Base-by-base conservation (phyloP, 2,113 vertebrate species). In the Corythaixoides concolor region DNA sequence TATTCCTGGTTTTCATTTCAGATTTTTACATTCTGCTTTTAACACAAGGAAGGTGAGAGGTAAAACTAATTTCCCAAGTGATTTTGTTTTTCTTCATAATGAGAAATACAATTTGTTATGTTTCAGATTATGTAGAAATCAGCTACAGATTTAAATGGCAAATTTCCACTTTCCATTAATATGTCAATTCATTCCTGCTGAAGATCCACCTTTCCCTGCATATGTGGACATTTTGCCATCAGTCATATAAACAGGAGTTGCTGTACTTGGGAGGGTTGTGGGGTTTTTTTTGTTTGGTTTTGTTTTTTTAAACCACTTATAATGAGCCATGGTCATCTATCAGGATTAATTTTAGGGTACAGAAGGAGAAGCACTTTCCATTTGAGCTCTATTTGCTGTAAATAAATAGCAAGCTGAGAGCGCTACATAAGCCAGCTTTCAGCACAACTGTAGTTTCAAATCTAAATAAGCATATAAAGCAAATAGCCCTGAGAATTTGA, bases 51-150 rank as follows among this genome's bases (percentile, higher is more conserved):
- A 90, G 66, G 83, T 95, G 90, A 96, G 90, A 94, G 92, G 45
- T 84, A 89, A 92, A 89, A 78, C 58, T 93, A 89, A 93, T 97
- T 97, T 97, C 92, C 93, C 88, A 72, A 68, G 56, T 84, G 92
- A 68, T 93, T 94, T 95, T 94, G 59, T 39, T 84, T 95, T 81
- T 74, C 80, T 77, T 90, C 20, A 18, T 90, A 92, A 97, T 45
- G 56, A 86, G 66, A 89, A 89, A 89, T 68, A 52, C 53, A 72
- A 82, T 93, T 85, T 93, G 58, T 81, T 89, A 47, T 60, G 21
- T 94, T 96, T 95, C 64, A 82, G 60, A 50, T 78, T 24, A 78
- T 84, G 45, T 64, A 69, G 69, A 93, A 90, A 92, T 89, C 68
- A 81, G 41, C 55, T 77, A 27, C 33, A 47, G 72, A 86, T 89